These are phyloP conservation scores for Scaptomyza reducta DNA, from an alignment of 2,888 invertebrate genomes.

Conservation along the genomic window DNA sequence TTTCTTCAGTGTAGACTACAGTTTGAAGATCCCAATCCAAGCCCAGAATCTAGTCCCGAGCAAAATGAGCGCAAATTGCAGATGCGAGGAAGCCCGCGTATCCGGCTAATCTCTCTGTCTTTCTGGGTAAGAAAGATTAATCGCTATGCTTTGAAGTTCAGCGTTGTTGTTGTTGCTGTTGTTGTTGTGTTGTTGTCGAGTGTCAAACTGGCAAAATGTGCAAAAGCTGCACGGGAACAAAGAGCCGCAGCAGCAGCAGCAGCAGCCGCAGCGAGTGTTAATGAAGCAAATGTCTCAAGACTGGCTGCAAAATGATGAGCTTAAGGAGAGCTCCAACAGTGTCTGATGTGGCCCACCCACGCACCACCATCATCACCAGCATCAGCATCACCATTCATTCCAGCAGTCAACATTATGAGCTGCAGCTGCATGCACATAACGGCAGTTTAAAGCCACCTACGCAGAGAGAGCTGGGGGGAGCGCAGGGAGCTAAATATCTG, in stretches of 20 bases:
- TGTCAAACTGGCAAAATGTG: conserved; percentile 57
- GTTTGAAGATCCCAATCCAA: not conserved
- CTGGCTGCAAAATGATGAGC: conserved; percentile 31
- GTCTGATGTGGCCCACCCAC: conserved; percentile 23
- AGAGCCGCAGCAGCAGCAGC: conserved; percentile 31
- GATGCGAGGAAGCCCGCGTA: conserved; percentile 28
- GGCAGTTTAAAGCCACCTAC: conserved; percentile 62
- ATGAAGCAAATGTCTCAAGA: conserved; percentile 52
- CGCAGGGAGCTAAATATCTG: not conserved
- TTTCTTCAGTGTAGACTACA: not conserved
- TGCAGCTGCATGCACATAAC: conserved; percentile 42
- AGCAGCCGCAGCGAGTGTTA: conserved; percentile 50
- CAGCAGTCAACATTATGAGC: conserved; percentile 10
- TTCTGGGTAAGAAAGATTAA: conserved; percentile 47
- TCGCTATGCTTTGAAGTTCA: conserved; percentile 61
- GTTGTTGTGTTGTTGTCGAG: conserved; percentile 44
- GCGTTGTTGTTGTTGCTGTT: conserved; percentile 44
- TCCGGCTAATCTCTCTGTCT: conserved; percentile 21
- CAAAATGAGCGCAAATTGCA: conserved; percentile 56
- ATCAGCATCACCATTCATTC: too few species aligned
- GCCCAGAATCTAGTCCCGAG: conserved; percentile 37
- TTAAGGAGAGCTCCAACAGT: not conserved
- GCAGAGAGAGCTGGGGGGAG: not conserved
- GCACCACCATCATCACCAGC: conserved; percentile 8
- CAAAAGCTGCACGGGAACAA: conserved; percentile 35